Percentiles rank a stretch among this genome's conserved stretches.
These are phyloP conservation scores for Didymodactylos carnosus DNA, from an alignment of 2,888 invertebrate genomes.

Conservation along the genomic window DNA sequence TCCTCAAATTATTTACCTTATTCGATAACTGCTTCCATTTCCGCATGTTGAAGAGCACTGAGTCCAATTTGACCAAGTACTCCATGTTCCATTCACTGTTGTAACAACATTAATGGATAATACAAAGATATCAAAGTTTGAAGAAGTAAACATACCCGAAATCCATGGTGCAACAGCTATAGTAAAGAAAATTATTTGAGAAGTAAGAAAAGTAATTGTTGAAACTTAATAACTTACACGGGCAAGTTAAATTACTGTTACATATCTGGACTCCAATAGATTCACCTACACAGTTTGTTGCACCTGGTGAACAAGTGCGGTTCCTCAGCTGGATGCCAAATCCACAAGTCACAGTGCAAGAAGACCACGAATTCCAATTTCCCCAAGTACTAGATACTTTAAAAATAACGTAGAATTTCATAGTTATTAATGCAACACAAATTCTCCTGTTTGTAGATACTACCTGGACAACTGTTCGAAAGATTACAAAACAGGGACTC, in stretches of 20 bases:
- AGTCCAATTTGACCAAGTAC: slow-evolving; percentile 1
- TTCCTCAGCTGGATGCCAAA: background rate
- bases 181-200: background rate
- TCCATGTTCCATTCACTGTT: background rate
- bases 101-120: background rate
- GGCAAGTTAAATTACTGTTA: background rate
- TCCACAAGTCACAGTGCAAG: no score
- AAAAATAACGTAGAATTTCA: no score
- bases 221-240: background rate
- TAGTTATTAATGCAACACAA: no score
- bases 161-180: background rate
- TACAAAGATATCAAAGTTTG: background rate
- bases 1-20: no score
- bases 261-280: background rate
- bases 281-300: background rate
- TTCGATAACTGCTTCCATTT: background rate
- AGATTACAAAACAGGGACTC: background rate
- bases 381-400: no score
- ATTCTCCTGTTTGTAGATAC: no score
- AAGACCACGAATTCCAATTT: no score
- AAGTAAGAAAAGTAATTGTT: background rate
- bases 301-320: background rate
- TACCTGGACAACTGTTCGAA: background rate
- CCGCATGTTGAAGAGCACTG: slow-evolving; percentile 9
- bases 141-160: background rate